These are phyloP conservation scores for Nasonia vitripennis DNA, from an alignment of 1,140 invertebrate species.

Conservation along the genomic window DNA sequence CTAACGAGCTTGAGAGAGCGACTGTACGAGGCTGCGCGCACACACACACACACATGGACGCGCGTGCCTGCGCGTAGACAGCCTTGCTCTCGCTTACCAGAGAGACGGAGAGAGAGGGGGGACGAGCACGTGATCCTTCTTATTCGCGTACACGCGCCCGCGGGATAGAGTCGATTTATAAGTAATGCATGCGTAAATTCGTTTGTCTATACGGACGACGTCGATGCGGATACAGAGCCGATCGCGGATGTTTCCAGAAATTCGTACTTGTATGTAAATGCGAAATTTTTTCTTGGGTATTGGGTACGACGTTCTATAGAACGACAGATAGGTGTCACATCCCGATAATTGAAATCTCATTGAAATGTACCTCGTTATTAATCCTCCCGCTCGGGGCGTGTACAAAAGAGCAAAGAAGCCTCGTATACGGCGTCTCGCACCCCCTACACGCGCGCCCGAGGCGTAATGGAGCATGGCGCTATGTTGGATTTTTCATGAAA, in stretches of 20 bases:
- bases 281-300: too few relatives aligned
- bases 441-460: neutral
- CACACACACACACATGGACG: neutral
- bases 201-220: neutral
- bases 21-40: neutral
- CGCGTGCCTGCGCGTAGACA: constrained; percentile 24
- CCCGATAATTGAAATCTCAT: neutral
- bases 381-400: neutral
- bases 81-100: constrained; percentile 7
- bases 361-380: neutral
- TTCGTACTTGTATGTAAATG: too few relatives aligned
- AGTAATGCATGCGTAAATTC: constrained; percentile 15
- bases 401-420: neutral
- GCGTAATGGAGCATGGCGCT: neutral
- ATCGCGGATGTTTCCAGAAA: too few relatives aligned
- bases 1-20: constrained; percentile 26
- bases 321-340: too few relatives aligned
- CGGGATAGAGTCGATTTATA: neutral
- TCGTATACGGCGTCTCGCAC: neutral
- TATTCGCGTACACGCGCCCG: constrained; percentile 9
- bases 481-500: neutral
- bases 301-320: too few relatives aligned
- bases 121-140: constrained; percentile 41
- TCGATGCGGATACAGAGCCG: too few relatives aligned
- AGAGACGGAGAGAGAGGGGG: neutral